These are phyloP conservation scores for Dasyprocta punctata DNA, from an alignment of 2,113 vertebrate species.

Conservation along the genomic window DNA sequence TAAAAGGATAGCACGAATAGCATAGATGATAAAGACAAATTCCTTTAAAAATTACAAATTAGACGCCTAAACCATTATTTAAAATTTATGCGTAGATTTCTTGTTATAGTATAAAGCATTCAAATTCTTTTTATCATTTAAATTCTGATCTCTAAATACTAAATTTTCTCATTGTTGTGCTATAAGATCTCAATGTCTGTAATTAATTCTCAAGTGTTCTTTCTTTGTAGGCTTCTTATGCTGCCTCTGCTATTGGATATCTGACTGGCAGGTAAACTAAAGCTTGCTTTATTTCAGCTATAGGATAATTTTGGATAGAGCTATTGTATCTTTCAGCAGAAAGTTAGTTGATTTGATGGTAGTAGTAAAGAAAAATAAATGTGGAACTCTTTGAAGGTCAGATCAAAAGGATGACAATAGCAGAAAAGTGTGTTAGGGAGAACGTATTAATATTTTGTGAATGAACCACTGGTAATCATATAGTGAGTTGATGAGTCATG, in stretches of 20 bases:
- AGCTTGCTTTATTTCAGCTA: constrained; percentile 51
- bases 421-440: not conserved
- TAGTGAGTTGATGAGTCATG: not conserved
- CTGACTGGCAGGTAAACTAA: constrained; percentile 93
- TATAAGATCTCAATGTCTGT: not conserved
- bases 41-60: constrained; percentile 12
- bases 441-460: not conserved
- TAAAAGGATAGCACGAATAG: constrained; percentile 23
- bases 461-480: not conserved
- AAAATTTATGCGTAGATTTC: not conserved
- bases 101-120: constrained; percentile 17
- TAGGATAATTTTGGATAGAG: not conserved
- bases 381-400: not conserved
- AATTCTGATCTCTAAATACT: constrained; percentile 14
- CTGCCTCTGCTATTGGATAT: constrained; percentile 96
- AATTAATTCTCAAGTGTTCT: constrained; percentile 36
- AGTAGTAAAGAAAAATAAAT: not conserved
- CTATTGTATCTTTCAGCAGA: not conserved
- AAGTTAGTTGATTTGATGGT: not conserved
- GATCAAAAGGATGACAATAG: not conserved
- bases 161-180: not conserved
- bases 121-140: not conserved
- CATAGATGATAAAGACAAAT: not conserved
- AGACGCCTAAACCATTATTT: not conserved
- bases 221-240: constrained; percentile 93